These are phyloP conservation scores for Podarcis raffonei DNA, from an alignment of 2,113 vertebrate species.

Conservation along the genomic window DNA sequence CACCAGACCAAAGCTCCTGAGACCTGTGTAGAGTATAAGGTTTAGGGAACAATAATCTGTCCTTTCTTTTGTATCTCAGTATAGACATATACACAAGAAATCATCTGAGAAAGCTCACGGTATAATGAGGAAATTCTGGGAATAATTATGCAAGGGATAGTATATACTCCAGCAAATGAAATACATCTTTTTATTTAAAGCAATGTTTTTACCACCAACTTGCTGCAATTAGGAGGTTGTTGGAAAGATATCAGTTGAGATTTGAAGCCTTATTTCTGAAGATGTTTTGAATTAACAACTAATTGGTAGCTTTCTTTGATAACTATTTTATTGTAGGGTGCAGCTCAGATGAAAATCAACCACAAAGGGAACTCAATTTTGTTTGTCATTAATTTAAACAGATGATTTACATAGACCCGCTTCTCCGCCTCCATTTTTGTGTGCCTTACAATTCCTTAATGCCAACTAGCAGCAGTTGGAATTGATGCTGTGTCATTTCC, in stretches of 20 bases:
- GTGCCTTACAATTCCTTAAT: slow-evolving; percentile 42
- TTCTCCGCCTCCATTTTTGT: slow-evolving; percentile 30
- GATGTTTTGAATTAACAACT: slow-evolving; percentile 76
- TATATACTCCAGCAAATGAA: slow-evolving; percentile 64
- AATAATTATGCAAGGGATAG: slow-evolving; percentile 72
- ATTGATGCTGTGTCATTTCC: slow-evolving; percentile 30
- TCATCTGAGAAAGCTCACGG: slow-evolving; percentile 55
- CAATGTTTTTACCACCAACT: slow-evolving; percentile 69
- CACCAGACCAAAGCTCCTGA: neutral
- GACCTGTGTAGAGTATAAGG: neutral
- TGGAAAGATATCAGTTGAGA: slow-evolving; percentile 75
- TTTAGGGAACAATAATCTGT: neutral
- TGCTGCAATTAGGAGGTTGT: slow-evolving; percentile 73
- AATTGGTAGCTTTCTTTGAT: slow-evolving; percentile 77
- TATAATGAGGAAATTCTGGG: slow-evolving; percentile 63
- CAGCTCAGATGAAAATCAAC: slow-evolving; percentile 71
- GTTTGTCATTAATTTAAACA: slow-evolving; percentile 71
- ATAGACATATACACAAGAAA: slow-evolving; percentile 62
- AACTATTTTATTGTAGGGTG: slow-evolving; percentile 73
- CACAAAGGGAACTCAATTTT: slow-evolving; percentile 73
- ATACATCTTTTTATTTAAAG: slow-evolving; percentile 64
- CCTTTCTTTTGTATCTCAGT: slow-evolving; percentile 24
- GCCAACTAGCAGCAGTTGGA: slow-evolving; percentile 47
- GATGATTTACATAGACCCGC: slow-evolving; percentile 63
- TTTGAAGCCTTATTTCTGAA: slow-evolving; percentile 67